Conservation (phyloP, 2,888 invertebrate genomes). For the Frankliniella fusca region DNA sequence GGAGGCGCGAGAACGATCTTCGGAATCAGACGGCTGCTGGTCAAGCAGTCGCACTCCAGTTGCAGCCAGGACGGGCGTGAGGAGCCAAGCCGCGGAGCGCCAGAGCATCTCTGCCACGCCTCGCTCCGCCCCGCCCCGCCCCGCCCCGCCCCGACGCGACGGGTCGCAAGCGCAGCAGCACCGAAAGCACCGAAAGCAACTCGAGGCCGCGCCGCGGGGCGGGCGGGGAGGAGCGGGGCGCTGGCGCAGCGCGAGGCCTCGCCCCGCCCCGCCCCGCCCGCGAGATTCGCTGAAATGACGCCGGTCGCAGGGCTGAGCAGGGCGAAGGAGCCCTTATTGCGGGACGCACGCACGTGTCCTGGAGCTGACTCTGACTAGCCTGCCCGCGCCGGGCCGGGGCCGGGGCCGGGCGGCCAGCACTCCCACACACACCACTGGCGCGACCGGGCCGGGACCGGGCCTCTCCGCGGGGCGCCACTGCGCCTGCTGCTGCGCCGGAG, state of each 20-base stretch:
- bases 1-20: too few relatives aligned
- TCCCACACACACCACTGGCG: not conserved
- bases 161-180: not conserved
- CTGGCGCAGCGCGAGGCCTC: not conserved
- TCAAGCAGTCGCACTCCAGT: too few relatives aligned
- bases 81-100: not conserved
- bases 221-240: not conserved
- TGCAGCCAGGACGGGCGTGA: too few relatives aligned
- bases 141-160: too few relatives aligned
- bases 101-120: not conserved
- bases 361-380: not conserved
- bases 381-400: not conserved
- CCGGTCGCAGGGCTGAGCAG: not conserved
- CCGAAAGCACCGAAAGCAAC: too few relatives aligned
- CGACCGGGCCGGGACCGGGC: not conserved
- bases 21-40: too few relatives aligned
- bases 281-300: slow-evolving; percentile 1
- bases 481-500: too few relatives aligned
- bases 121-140: too few relatives aligned
- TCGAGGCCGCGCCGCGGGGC: not conserved
- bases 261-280: not conserved
- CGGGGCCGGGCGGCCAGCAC: too few relatives aligned
- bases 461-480: not conserved
- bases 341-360: too few relatives aligned
- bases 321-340: not conserved